A percentile compares a stretch with the other conserved stretches of the same genome.
These are phyloP conservation scores for Drosophila ficusphila DNA, from an alignment of 1,140 invertebrate species.

Conservation along the genomic window DNA sequence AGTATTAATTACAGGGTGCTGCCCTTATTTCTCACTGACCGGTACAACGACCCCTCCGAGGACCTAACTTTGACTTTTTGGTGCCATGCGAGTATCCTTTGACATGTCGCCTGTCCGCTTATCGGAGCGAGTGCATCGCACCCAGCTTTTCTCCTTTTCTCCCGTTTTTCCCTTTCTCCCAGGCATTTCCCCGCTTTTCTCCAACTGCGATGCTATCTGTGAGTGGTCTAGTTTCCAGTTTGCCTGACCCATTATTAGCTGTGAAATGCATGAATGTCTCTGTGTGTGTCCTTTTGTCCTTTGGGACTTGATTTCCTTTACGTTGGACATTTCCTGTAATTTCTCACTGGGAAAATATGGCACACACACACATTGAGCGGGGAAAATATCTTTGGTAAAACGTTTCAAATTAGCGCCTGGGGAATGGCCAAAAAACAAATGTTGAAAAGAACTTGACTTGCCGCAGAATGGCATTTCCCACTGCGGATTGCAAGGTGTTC, in stretches of 20 bases:
- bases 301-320: slow-evolving; percentile 72
- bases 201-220: slow-evolving; percentile 62
- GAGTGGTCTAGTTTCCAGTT: slow-evolving; percentile 68
- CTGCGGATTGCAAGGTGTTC: slow-evolving; percentile 26
- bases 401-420: slow-evolving; percentile 71
- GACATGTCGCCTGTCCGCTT: slow-evolving; percentile 60
- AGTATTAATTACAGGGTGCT: slow-evolving; percentile 64
- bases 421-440: slow-evolving; percentile 42
- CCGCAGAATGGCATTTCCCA: slow-evolving; percentile 42
- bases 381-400: slow-evolving; percentile 30
- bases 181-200: slow-evolving; percentile 21
- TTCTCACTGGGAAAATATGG: slow-evolving; percentile 56
- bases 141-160: slow-evolving; percentile 27
- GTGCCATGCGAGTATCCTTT: slow-evolving; percentile 59
- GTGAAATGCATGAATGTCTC: slow-evolving; percentile 49
- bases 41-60: slow-evolving; percentile 33
- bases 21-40: neutral
- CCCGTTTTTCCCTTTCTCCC: neutral
- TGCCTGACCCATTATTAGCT: slow-evolving; percentile 57
- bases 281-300: slow-evolving; percentile 58
- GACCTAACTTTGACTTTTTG: slow-evolving; percentile 53
- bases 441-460: slow-evolving; percentile 46
- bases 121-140: slow-evolving; percentile 72
- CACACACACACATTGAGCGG: slow-evolving; percentile 9
- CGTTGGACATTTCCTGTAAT: slow-evolving; percentile 72